A percentile compares a stretch with the other conserved stretches of the same genome.
Evolutionary conservation across 2,797 vertebrate genomes (phyloP).

Genomic region (Mormyrus hasselquistii): DNA sequence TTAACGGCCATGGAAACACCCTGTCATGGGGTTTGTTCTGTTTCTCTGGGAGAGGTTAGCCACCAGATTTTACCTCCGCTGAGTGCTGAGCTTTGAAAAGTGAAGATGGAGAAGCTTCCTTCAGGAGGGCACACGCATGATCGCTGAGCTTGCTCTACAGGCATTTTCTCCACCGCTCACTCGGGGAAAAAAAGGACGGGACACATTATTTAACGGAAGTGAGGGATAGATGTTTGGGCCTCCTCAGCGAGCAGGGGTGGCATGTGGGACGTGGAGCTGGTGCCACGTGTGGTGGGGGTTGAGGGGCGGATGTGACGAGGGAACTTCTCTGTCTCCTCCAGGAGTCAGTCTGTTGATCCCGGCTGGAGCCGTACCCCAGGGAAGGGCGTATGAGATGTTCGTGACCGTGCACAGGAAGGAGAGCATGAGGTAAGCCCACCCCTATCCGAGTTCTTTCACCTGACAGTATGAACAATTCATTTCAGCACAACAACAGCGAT

Average conservation of each 20-base stretch:
- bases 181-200: background rate
- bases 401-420: conserved; percentile 98
- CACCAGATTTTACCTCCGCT: background rate
- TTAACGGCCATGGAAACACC: background rate
- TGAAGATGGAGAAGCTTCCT: background rate
- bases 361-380: conserved; percentile 90
- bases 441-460: conserved; percentile 17
- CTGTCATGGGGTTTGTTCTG: background rate
- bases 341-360: conserved; percentile 95
- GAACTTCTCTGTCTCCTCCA: conserved; percentile 41
- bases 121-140: too few species aligned
- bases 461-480: background rate
- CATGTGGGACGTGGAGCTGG: background rate
- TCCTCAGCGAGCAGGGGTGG: background rate
- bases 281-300: background rate
- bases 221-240: background rate
- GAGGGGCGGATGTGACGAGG: background rate
- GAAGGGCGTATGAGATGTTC: conserved; percentile 96
- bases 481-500: background rate
- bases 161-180: background rate
- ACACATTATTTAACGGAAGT: background rate
- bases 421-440: conserved; percentile 79
- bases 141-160: background rate
- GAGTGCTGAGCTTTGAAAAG: background rate
- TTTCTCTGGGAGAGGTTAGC: background rate